phyloP scores from a whole-genome alignment of 2,888 invertebrate species.

The Ectemnius lituratus region DNA sequence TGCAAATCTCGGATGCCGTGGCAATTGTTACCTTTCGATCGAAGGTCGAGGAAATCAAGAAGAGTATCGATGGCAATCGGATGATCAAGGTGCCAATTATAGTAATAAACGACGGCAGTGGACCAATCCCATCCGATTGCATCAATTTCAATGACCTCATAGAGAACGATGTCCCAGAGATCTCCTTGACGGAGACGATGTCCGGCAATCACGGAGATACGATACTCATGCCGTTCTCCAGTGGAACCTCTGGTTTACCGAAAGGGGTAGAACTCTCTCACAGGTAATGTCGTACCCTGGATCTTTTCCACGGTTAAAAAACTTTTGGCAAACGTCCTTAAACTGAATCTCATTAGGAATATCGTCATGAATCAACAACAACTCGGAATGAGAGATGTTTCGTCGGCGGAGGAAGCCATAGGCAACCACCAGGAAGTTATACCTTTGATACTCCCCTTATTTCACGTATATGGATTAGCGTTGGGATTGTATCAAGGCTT shows the following conservation, averaged over 20 bases:
- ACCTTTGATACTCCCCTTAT: slow-evolving; percentile 88
- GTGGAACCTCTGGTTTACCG: slow-evolving; percentile 91
- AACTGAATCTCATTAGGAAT: background rate
- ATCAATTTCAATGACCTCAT: slow-evolving; percentile 58
- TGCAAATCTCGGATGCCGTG: background rate
- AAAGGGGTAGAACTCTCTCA: slow-evolving; percentile 87
- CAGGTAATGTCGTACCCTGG: slow-evolving; percentile 44
- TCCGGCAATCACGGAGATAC: slow-evolving; percentile 79
- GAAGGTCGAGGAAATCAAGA: background rate
- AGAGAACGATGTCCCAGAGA: slow-evolving; percentile 5
- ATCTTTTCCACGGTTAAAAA: background rate
- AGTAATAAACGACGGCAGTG: slow-evolving; percentile 47
- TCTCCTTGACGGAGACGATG: background rate
- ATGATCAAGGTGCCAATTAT: slow-evolving; percentile 50
- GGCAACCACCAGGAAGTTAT: slow-evolving; percentile 82
- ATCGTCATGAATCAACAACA: background rate
- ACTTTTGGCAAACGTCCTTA: too few species aligned
- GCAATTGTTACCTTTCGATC: background rate
- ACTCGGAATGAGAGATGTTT: background rate
- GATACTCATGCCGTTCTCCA: slow-evolving; percentile 88
- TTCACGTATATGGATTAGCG: slow-evolving; percentile 89
- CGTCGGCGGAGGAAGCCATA: background rate
- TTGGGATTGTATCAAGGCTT: slow-evolving; percentile 78
- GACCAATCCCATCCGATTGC: slow-evolving; percentile 33
- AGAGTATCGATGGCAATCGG: background rate